Evolutionary conservation across 2,113 vertebrate species (phyloP).

Genomic region (Rousettus leschenaultii): DNA sequence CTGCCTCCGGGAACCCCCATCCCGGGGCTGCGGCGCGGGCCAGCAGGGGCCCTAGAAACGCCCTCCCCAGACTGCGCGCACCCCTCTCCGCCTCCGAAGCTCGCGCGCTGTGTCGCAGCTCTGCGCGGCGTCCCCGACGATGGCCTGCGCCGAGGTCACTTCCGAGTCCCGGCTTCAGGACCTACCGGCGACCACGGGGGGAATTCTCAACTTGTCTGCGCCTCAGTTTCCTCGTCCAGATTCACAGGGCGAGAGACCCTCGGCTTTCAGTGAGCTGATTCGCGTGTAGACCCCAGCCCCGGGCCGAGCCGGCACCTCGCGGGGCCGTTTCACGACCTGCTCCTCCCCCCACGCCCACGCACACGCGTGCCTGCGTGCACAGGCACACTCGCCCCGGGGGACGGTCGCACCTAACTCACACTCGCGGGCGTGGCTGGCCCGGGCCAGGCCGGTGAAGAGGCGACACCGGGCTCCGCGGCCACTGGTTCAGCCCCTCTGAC

Average conservation of each 20-base stretch:
- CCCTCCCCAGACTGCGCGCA: background rate
- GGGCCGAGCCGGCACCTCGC: background rate
- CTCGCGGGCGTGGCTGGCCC: too few relatives aligned
- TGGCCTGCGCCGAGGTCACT: rapidly evolving
- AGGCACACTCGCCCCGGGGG: background rate
- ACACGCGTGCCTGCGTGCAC: rapidly evolving
- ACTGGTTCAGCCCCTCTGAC: background rate
- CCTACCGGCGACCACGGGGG: background rate
- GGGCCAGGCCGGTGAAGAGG: too few relatives aligned
- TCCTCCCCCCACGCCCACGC: too few relatives aligned
- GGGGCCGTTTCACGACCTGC: rapidly evolving
- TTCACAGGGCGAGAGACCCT: background rate
- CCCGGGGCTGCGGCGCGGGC: background rate
- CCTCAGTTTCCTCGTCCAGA: background rate
- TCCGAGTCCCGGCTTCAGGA: background rate
- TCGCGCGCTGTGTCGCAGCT: too few relatives aligned
- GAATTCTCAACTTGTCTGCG: background rate
- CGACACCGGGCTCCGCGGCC: too few relatives aligned
- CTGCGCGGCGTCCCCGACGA: background rate
- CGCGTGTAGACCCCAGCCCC: rapidly evolving
- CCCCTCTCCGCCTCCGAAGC: background rate
- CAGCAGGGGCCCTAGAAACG: background rate
- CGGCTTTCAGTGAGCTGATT: background rate
- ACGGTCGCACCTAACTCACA: background rate
- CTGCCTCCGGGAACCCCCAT: background rate